Evolutionary conservation across 2,113 vertebrate species (phyloP).

Genomic region (Pagrus major): DNA sequence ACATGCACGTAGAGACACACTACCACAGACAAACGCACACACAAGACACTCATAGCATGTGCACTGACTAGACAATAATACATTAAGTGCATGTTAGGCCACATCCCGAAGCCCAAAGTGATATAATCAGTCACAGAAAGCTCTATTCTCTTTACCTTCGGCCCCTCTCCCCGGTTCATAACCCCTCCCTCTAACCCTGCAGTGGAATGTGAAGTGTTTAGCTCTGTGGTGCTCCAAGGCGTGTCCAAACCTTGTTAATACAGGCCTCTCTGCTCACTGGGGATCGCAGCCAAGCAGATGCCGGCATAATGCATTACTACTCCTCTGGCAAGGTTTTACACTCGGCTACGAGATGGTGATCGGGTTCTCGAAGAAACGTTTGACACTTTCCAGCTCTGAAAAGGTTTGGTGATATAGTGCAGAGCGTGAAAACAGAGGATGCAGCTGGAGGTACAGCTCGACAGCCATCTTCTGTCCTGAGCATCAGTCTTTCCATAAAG

Average conservation of each 20-base stretch:
- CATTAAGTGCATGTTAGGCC: conserved; percentile 23
- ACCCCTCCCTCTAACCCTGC: conserved; percentile 47
- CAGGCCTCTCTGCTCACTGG: conserved; percentile 60
- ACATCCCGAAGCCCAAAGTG: conserved; percentile 12
- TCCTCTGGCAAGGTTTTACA: conserved; percentile 40
- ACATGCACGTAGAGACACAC: not conserved
- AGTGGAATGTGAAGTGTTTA: conserved; percentile 73
- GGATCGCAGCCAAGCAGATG: conserved; percentile 59
- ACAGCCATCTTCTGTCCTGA: not conserved
- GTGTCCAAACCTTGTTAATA: conserved; percentile 70
- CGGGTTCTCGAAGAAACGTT: conserved; percentile 22
- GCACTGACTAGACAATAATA: conserved; percentile 1
- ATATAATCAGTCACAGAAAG: conserved; percentile 23
- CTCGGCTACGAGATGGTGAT: conserved; percentile 35
- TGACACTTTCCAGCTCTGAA: conserved; percentile 10
- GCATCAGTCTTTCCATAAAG: conserved; percentile 2
- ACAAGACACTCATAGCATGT: not conserved
- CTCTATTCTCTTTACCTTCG: conserved; percentile 22
- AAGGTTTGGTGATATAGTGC: not conserved
- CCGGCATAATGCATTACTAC: conserved; percentile 33
- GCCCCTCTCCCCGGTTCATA: not conserved
- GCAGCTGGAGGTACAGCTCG: not conserved
- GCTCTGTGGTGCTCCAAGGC: conserved; percentile 50
- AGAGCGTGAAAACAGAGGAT: conserved; percentile 5
- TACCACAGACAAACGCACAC: not conserved